Base-by-base conservation (phyloP, 2,113 vertebrate species). In the human region DNA sequence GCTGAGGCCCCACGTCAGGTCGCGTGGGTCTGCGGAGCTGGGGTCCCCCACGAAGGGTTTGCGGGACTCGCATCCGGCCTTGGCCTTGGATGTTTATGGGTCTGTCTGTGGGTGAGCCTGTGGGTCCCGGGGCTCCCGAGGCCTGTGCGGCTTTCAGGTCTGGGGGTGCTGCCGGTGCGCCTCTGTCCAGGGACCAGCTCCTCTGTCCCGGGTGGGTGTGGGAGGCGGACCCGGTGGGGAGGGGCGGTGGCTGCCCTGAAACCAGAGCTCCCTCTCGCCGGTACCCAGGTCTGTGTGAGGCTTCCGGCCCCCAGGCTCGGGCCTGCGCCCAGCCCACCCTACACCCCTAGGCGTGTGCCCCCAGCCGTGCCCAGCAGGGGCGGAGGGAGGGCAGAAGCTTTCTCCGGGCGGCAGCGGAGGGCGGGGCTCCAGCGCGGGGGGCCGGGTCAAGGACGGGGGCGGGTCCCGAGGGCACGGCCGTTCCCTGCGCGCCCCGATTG, bases 381-480 rank as follows among this genome's bases (percentile, higher is more conserved):
- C 9, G 40, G 64, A 11, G 0, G 22, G 75, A 9, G 22, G 48
- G 25, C 17, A 16, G 43, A 50, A 30, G 64, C 48, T 3, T 45
- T 32, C 27, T 27, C 30, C 22, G 52, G 14, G 25, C 18, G 1
- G 0, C 30, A n/a, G 45, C 66, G 14, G 14, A 13, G 8, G 25
- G 45, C 45, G 10, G 35, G 1, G 52, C 8, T 25, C 8, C 8
- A 7, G 32, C 4, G 8, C 4, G 48, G 10, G 27, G 7, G 50
- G 43, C 32, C 35, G 12, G 52, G 66, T 59, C 32, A 13, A 12
- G 6, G 0, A 11, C 7, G 6, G 61, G 90, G 93, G 87, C 82
- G 64, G 89, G 72, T 92, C 57, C 78, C 50, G 22, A 35, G 93
- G 96, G 89, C 61, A 61, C 68, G 76, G 94, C 97, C 90, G 95